Base-by-base conservation (phyloP, 2,113 vertebrate species). In the Lagenorhynchus albirostris region DNA sequence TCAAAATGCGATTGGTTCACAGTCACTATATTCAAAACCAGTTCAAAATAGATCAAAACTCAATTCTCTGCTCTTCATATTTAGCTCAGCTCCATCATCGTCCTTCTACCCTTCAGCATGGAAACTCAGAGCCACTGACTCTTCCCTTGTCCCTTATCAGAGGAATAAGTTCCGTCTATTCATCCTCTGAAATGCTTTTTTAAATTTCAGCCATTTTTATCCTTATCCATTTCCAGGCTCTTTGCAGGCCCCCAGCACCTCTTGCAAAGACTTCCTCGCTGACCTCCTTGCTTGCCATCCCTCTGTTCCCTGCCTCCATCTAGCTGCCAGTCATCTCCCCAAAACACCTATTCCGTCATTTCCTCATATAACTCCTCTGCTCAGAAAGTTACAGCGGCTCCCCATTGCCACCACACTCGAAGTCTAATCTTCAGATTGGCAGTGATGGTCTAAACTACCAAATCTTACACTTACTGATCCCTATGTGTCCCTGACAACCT, bases 401-500 rank as follows among this genome's bases (percentile, higher is more conserved):
- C 2, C 12, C 10, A 25, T 3, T 36, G 73, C 36, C 60, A 13
- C 15, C 8, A 25, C 7, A 12, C 90, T 41, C 60, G 8, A 44
- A 29, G 41, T n/a, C 14, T 3, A 12, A 0, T 29, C 68, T 73
- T 47, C 36, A 77, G 33, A 7, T 21, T 26, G 1, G 31, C 4
- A 33, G 7, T 33, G 26, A 2, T 41, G 55, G 8, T 62, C 53
- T 83, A 36, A 26, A 63, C 62, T 6, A 5, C 6, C 1, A 23
- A 50, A 25, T 33, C 36, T 91, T 38, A 13, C 0, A 12, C 79
- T 44, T 23, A 8, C 11, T 15, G 25, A 12, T 26, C 9, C 33
- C 50, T 25, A 0, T 0, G 0, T 5, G 68, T 36, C 41, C 31
- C 73, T 47, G 17, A 26, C 33, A 10, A 6, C 10, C 29, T 6